phyloP scores from a whole-genome alignment of 2,113 vertebrate species.

The Eulemur rufifrons region DNA sequence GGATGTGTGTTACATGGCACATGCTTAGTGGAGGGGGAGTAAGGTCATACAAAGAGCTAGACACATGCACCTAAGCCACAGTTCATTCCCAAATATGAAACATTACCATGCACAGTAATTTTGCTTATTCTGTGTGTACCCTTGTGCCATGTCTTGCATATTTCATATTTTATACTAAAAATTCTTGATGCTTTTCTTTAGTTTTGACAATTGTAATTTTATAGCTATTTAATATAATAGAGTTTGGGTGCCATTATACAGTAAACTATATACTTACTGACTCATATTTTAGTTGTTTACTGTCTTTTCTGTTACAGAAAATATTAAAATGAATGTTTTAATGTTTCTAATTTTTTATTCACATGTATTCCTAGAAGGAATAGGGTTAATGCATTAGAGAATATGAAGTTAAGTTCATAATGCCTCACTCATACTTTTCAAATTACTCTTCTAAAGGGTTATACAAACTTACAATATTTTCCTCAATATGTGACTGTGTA shows the following conservation, averaged over 20 bases:
- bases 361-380: neutral
- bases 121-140: neutral
- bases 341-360: neutral
- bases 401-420: neutral
- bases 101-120: neutral
- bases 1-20: neutral
- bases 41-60: no score
- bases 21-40: rapidly evolving
- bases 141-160: neutral
- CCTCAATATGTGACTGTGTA: neutral
- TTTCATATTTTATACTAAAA: neutral
- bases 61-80: neutral
- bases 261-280: neutral
- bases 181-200: neutral
- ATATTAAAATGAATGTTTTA: neutral
- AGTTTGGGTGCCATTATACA: neutral
- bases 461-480: neutral
- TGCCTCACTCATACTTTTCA: neutral
- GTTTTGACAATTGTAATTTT: neutral
- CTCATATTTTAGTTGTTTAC: neutral
- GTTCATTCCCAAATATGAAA: no score
- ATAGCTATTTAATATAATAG: neutral
- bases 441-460: neutral
- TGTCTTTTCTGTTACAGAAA: neutral
- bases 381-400: neutral